phyloP scores from a whole-genome alignment of 2,113 vertebrate species.

The Cochlearius cochlearius region DNA sequence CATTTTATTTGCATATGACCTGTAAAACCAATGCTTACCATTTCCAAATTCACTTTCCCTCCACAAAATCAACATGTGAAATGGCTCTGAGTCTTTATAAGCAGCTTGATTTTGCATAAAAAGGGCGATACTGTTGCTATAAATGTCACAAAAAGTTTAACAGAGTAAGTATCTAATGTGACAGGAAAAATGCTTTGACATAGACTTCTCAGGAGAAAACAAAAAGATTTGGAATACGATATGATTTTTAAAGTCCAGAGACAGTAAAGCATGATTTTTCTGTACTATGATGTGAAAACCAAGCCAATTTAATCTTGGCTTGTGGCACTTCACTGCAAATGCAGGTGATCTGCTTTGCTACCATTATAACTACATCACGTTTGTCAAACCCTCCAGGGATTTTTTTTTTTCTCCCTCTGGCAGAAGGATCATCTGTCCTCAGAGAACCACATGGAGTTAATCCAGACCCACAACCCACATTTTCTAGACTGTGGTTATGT shows the following conservation, averaged over 20 bases:
- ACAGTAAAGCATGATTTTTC: not conserved
- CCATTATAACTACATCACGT: not conserved
- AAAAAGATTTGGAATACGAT: not conserved
- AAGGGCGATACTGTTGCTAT: not conserved
- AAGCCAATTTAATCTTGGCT: not conserved
- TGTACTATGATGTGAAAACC: not conserved
- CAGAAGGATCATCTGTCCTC: not conserved
- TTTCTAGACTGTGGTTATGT: slow-evolving; percentile 26
- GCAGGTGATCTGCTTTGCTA: not conserved
- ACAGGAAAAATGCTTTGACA: not conserved
- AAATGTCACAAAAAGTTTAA: not conserved
- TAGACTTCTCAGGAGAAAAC: not conserved
- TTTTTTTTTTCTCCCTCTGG: not conserved
- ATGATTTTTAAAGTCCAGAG: not conserved
- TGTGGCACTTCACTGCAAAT: not conserved
- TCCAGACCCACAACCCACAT: slow-evolving; percentile 1
- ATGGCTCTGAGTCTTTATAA: not conserved
- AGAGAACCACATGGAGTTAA: not conserved
- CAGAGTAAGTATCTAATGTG: not conserved
- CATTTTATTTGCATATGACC: not conserved
- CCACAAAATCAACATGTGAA: not conserved
- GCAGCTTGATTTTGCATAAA: not conserved
- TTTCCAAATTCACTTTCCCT: not conserved
- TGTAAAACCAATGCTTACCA: not conserved
- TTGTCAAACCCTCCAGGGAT: not conserved